A percentile compares a stretch with the other conserved stretches of the same genome.
Evolutionary conservation across 2,797 vertebrate genomes (phyloP).

Genomic region (Pangasius krempfi): DNA sequence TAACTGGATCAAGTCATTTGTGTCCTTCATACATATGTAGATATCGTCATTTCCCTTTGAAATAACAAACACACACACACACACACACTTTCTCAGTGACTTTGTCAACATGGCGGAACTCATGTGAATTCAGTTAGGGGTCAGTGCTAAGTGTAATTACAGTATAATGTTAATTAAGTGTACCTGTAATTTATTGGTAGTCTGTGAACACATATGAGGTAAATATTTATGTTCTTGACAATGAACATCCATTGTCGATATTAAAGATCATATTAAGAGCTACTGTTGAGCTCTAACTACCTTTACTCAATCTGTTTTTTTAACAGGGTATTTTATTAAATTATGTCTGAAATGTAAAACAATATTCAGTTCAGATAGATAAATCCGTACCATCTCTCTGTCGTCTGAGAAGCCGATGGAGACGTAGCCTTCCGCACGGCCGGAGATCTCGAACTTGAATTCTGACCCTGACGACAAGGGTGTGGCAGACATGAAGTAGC

Average conservation of each 20-base stretch:
- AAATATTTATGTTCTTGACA: not conserved
- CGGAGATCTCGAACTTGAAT: conserved; percentile 70
- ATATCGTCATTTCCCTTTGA: conserved; percentile 79
- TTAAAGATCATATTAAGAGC: not conserved
- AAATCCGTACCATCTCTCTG: conserved; percentile 70
- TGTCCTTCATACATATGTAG: conserved; percentile 71
- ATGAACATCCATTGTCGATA: not conserved
- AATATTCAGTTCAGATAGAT: not conserved
- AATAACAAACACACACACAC: conserved; percentile 13
- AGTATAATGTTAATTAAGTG: not conserved
- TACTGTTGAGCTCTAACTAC: not conserved
- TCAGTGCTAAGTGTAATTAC: not conserved
- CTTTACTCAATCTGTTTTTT: not conserved
- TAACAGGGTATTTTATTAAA: not conserved
- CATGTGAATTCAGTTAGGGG: not conserved
- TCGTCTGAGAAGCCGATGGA: conserved; percentile 80
- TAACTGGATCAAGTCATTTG: conserved; percentile 58
- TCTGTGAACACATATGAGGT: not conserved
- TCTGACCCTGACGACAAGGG: conserved; percentile 14
- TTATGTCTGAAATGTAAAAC: not conserved
- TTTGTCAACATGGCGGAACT: not conserved
- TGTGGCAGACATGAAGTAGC: conserved; percentile 74
- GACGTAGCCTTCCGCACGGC: conserved; percentile 71
- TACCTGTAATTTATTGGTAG: not conserved
- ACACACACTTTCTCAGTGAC: not conserved